These are phyloP conservation scores for Smittia sp. DNA, from an alignment of 2,888 invertebrate genomes.

Conservation along the genomic window DNA sequence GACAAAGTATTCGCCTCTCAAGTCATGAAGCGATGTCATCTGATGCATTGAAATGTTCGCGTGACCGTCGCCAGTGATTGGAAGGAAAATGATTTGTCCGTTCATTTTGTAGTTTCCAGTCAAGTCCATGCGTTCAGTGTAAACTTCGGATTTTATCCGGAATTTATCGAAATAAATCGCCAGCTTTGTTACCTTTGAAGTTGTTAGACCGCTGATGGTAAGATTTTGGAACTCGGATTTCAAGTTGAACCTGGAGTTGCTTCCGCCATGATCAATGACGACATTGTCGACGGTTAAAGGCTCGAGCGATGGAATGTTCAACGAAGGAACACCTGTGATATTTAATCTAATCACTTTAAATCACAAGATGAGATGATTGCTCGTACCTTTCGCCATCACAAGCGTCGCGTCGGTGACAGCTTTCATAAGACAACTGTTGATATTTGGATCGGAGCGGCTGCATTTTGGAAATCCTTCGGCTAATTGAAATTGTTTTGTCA, in stretches of 20 bases:
- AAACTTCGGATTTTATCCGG: not conserved
- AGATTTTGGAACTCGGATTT: too few species aligned
- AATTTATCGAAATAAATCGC: not conserved
- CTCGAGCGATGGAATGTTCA: not conserved
- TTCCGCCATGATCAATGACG: not conserved
- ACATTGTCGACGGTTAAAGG: not conserved
- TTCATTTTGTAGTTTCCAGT: conserved; percentile 67
- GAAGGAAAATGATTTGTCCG: conserved; percentile 64
- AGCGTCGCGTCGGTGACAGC: conserved; percentile 59
- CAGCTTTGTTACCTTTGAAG: too few species aligned
- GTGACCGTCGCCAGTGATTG: conserved; percentile 65
- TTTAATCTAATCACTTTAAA: not conserved
- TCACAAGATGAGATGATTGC: conserved; percentile 53
- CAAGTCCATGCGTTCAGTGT: conserved; percentile 56
- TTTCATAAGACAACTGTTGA: conserved; percentile 59
- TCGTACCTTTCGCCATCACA: conserved; percentile 46
- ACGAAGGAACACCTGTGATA: not conserved
- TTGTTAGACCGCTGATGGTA: too few species aligned
- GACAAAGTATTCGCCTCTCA: conserved; percentile 48
- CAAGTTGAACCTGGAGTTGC: not conserved
- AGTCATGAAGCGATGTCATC: conserved; percentile 62
- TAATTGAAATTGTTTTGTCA: conserved; percentile 46
- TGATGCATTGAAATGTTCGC: conserved; percentile 68
- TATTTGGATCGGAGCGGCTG: conserved; percentile 56
- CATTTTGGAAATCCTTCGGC: conserved; percentile 61